These are phyloP conservation scores for Euzetes globulus DNA, from an alignment of 2,888 invertebrate species.

Conservation along the genomic window DNA sequence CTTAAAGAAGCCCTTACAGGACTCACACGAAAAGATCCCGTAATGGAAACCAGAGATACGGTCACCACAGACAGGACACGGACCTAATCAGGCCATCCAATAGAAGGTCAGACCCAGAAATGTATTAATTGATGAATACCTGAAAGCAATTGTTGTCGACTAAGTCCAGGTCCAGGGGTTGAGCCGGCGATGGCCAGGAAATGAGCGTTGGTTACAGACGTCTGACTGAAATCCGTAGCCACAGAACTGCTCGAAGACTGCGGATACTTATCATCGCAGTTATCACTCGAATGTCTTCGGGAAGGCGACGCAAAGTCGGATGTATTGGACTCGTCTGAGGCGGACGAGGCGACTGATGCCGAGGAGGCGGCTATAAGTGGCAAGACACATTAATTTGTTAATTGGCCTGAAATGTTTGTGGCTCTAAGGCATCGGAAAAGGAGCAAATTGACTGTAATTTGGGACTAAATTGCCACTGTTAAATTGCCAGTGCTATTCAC, in stretches of 20 bases:
- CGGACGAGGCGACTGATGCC: conserved; percentile 41
- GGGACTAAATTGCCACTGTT: background rate
- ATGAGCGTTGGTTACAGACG: conserved; percentile 37
- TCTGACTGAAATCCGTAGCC: conserved; percentile 33
- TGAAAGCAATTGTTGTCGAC: conserved; percentile 44
- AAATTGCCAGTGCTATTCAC: too few species aligned
- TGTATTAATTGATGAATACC: conserved; percentile 45
- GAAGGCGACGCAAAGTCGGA: conserved; percentile 41
- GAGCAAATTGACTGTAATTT: background rate
- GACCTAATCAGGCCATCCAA: conserved; percentile 52
- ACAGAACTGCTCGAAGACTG: background rate
- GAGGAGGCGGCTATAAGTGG: conserved; percentile 37
- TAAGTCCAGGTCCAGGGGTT: conserved; percentile 37
- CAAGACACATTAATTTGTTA: background rate
- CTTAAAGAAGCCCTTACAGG: conserved; percentile 97
- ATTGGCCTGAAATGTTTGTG: too few species aligned
- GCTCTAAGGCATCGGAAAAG: too few species aligned
- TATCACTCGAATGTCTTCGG: conserved; percentile 39
- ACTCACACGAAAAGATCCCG: conserved; percentile 95
- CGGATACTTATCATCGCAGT: conserved; percentile 35
- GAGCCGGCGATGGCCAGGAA: conserved; percentile 33
- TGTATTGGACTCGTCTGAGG: conserved; percentile 42
- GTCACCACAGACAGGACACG: conserved; percentile 90
- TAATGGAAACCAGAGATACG: conserved; percentile 96
- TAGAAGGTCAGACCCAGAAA: too few species aligned